phyloP scores from a whole-genome alignment of 2,888 invertebrate species.

The Drosophila ustulata region DNA sequence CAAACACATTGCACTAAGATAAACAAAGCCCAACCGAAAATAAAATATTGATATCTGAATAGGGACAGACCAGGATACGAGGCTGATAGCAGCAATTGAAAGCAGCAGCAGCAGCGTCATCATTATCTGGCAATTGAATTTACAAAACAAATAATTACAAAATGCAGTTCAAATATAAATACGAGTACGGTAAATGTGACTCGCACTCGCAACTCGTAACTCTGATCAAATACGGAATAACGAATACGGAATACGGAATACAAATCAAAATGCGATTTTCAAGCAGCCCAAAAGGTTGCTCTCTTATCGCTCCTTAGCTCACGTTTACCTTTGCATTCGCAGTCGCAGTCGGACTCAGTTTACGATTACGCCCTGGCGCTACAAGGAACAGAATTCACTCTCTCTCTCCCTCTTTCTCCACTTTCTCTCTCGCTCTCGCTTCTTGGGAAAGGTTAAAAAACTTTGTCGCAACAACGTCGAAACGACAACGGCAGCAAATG shows the following conservation, averaged over 20 bases:
- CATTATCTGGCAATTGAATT: slow-evolving; percentile 84
- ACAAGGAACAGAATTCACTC: slow-evolving; percentile 14
- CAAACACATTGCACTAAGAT: slow-evolving; percentile 3
- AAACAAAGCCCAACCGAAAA: slow-evolving; percentile 56
- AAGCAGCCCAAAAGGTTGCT: slow-evolving; percentile 61
- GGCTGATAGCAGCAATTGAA: neutral
- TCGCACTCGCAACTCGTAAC: slow-evolving; percentile 35
- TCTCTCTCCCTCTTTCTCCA: neutral
- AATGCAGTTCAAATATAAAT: slow-evolving; percentile 64
- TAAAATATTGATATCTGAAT: slow-evolving; percentile 53
- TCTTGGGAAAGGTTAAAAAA: slow-evolving; percentile 69
- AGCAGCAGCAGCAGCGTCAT: slow-evolving; percentile 48
- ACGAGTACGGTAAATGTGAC: slow-evolving; percentile 52
- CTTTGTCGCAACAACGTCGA: slow-evolving; percentile 57
- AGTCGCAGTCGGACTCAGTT: slow-evolving; percentile 14
- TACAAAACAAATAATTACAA: slow-evolving; percentile 83
- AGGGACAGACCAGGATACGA: slow-evolving; percentile 31
- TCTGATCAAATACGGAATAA: slow-evolving; percentile 82
- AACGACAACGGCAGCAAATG: slow-evolving; percentile 63
- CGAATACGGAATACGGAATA: slow-evolving; percentile 62
- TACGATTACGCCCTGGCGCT: slow-evolving; percentile 30
- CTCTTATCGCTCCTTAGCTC: slow-evolving; percentile 56
- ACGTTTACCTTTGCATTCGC: slow-evolving; percentile 58
- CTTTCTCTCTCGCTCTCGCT: slow-evolving; percentile 1
- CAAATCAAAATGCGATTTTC: slow-evolving; percentile 83